Base-by-base conservation (phyloP, 1,140 invertebrate genomes). In the Oppia nitens region DNA sequence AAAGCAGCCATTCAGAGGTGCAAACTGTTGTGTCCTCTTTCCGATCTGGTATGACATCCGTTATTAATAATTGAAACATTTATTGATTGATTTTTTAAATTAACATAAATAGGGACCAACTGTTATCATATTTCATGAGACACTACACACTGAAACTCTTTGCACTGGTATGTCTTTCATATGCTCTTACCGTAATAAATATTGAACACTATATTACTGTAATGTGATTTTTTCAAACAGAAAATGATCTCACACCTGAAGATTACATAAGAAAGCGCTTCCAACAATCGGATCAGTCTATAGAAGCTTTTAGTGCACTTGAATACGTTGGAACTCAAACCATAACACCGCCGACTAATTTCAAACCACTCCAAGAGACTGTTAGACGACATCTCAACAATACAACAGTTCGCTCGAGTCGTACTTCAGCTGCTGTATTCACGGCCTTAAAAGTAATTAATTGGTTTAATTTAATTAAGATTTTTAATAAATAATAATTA, bases 91-190 rank as follows among this genome's bases (percentile, higher is more conserved):
- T n/a, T n/a, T n/a, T n/a, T n/a, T n/a, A n/a, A n/a, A n/a, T n/a
- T n/a, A n/a, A 9, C 14, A 70, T 75, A n/a, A 67, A 83, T 47
- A 56, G 55, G 84, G 84, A 9, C 85, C 85, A 27, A 77, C 79
- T 59, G 76, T 87, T 25, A 77, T 87, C 59, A 79, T 89, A 60
- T 85, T 87, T 72, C 85, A 90, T 68, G 85, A 88, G 71, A 87
- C 85, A 2, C 72, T 76, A 56, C 78, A 87, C 64, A 87, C 84
- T n/a, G 74, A 76, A 20, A 63, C 67, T 53, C 59, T 75, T 9
- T 61, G 63, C 53, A 29, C 63, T 64, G 66, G 66, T 68, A 66
- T 56, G 61, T 14, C 24, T 25, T 49, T 61, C 53, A 47, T 48
- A 58, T 59, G 47, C 55, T 60, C 11, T 11, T 11, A 26, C 20